Evolutionary conservation across 2,113 vertebrate species (phyloP).

Genomic region (Gallinago jamesoni): DNA sequence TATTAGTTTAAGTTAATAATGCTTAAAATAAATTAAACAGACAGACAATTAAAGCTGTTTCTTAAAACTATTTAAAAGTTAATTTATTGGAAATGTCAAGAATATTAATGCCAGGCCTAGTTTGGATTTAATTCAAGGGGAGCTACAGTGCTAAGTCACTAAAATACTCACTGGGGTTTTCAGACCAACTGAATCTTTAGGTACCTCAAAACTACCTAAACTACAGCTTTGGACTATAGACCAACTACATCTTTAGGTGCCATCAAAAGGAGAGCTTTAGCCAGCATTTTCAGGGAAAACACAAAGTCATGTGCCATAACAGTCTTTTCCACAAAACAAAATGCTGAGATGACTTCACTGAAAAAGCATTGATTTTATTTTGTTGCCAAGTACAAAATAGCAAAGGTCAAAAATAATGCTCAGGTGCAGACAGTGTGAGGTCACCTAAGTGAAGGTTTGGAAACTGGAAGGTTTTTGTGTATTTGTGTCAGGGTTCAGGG

Average conservation of each 20-base stretch:
- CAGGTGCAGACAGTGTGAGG: not conserved
- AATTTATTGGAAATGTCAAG: not conserved
- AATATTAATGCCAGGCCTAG: not conserved
- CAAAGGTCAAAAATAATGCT: slow-evolving; percentile 28
- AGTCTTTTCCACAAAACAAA: not conserved
- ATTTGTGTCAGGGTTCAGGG: not conserved
- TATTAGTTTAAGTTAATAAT: not conserved
- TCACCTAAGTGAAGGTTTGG: not conserved
- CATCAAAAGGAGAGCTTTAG: not conserved
- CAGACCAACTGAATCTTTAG: not conserved
- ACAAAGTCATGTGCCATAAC: not conserved
- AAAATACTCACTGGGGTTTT: not conserved
- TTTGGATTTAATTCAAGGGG: not conserved
- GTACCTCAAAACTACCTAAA: not conserved
- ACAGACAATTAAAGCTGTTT: not conserved
- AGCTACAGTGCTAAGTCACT: not conserved
- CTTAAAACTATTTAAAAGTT: not conserved
- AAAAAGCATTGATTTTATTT: slow-evolving; percentile 30
- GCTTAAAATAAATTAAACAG: not conserved
- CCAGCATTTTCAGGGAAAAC: not conserved
- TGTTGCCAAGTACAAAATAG: slow-evolving; percentile 32
- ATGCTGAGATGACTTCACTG: not conserved
- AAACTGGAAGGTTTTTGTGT: not conserved
- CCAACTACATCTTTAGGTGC: not conserved
- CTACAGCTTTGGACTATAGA: not conserved